A percentile compares a stretch with the other conserved stretches of the same genome.
Conservation (phyloP, 2,888 invertebrate species). For the Melinaea menophilus region DNA sequence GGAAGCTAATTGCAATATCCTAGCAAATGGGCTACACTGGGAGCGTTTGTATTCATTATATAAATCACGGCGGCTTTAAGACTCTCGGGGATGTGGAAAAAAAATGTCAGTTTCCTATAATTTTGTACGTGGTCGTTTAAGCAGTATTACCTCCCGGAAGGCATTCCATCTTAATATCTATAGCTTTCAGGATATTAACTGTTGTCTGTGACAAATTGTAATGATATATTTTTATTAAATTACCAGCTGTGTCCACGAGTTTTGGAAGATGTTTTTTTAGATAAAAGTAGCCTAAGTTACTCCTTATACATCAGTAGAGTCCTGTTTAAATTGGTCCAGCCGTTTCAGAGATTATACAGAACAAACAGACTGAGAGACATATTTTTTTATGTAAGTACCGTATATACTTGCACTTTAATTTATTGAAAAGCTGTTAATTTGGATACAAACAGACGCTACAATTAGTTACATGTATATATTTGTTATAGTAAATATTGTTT, state of each 20-base stretch:
- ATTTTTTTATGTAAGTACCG: too few species aligned
- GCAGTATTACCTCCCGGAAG: constrained; percentile 61
- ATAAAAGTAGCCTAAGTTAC: too few species aligned
- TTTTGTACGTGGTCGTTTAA: constrained; percentile 73
- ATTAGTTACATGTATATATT: too few species aligned
- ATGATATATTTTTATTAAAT: constrained; percentile 20
- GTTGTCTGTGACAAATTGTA: constrained; percentile 38
- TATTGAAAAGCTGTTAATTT: too few species aligned
- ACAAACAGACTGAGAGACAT: too few species aligned
- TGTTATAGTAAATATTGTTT: too few species aligned
- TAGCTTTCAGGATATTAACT: constrained; percentile 49
- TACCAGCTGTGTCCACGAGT: neutral
- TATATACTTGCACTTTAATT: too few species aligned
- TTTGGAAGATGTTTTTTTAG: too few species aligned
- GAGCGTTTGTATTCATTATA: constrained; percentile 76
- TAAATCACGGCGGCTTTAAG: constrained; percentile 68
- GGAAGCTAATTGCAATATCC: constrained; percentile 67
- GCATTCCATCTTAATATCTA: constrained; percentile 74
- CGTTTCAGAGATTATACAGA: too few species aligned
- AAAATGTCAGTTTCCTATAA: constrained; percentile 74
- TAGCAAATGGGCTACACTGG: constrained; percentile 49
- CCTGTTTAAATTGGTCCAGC: too few species aligned
- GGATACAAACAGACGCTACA: too few species aligned
- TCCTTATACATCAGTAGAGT: too few species aligned
- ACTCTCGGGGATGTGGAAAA: constrained; percentile 60